phyloP scores from a whole-genome alignment of 2,113 vertebrate species.

The Chaenocephalus aceratus region DNA sequence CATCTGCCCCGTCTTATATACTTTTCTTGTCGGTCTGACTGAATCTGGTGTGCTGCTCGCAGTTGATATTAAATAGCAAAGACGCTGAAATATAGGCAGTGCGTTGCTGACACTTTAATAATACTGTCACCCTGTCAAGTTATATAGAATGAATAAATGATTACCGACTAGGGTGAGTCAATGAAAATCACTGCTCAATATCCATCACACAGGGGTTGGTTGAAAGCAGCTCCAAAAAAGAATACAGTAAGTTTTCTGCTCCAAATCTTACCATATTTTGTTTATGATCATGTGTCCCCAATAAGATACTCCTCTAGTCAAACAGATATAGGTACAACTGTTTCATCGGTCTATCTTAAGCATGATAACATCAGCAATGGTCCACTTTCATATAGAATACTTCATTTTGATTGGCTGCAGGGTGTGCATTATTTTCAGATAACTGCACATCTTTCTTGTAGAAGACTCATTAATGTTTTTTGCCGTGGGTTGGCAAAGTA shows the following conservation, averaged over 20 bases:
- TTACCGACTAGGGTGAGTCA: not conserved
- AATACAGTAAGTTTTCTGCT: not conserved
- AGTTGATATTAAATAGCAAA: slow-evolving; percentile 50
- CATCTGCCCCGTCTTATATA: slow-evolving; percentile 45
- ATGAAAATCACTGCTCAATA: not conserved
- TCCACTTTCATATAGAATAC: not conserved
- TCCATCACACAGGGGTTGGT: not conserved
- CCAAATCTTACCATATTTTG: not conserved
- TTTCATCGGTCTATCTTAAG: not conserved
- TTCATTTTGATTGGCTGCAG: not conserved
- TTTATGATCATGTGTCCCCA: not conserved
- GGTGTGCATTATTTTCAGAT: not conserved
- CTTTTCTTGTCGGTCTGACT: slow-evolving; percentile 26
- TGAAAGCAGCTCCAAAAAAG: not conserved
- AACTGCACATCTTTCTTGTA: not conserved
- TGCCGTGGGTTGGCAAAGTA: not conserved
- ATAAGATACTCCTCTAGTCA: not conserved
- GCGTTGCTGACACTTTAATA: slow-evolving; percentile 28
- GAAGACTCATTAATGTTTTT: not conserved
- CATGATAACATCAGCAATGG: not conserved
- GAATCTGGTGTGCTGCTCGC: slow-evolving; percentile 9
- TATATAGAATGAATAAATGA: not conserved
- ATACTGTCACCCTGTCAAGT: slow-evolving; percentile 48
- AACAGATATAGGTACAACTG: not conserved
- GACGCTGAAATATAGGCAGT: slow-evolving; percentile 43